Evolutionary conservation across 2,113 vertebrate species (phyloP), one percentile per base, ranked within the genome.

Genomic region (Rissa tridactyla): DNA sequence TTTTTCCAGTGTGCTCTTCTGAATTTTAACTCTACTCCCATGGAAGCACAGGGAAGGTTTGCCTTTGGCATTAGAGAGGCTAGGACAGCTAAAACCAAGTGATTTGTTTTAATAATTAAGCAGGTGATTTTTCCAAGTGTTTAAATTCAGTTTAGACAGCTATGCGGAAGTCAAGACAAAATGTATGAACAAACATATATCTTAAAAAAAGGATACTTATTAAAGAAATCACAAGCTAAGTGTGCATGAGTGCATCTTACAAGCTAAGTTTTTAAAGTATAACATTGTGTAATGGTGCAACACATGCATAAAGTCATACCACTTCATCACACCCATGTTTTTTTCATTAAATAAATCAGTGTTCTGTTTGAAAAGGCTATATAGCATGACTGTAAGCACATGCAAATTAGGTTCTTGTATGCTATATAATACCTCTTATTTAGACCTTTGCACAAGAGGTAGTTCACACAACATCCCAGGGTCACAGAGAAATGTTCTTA

Each of bases 41-140:
- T 76, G 25, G 79, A 88, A 88, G 64, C 76, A 52, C 9, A n/a
- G n/a, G 58, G 52, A 91, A 72, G 22, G 42, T 85, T 95, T 93
- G 60, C 58, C 58, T 93, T 91, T 81, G 71, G 52, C 44, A 32
- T 94, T 52, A 76, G 34, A 84, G 60, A 82, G n/a, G 29, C 25
- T 85, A 36, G 54, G 82, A 83, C 36, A 66, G 52, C 69, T 80
- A 20, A 27, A 49, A 92, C 20, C 10, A 72, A 90, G 22, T 65
- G 62, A 90, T 30, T 60, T 76, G 58, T 76, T 94, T 90, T 57
- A 90, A 70, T 93, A 94, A 94, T 86, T 86, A 93, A 86, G 29
- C 27, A 90, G 40, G 18, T 86, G 82, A 12, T 70, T 83, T 93
- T 92, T 77, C 25, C 17, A 77, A 54, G 54, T 44, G 6, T 49